phyloP scores from a whole-genome alignment of 1,140 invertebrate genomes.

The Heliconius congener region DNA sequence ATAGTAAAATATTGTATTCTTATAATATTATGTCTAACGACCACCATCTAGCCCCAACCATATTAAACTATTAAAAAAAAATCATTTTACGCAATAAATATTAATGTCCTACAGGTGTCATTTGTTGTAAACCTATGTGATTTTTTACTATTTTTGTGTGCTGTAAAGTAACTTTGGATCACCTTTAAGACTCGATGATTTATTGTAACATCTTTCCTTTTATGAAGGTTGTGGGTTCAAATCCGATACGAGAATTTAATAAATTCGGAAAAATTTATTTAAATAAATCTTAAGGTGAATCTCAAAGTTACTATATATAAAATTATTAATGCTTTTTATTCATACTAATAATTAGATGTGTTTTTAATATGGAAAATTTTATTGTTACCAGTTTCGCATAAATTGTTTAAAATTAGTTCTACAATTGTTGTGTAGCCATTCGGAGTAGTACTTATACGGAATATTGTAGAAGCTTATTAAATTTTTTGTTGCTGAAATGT shows the following conservation, averaged over 20 bases:
- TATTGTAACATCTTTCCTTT: too few relatives aligned
- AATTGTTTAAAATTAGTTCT: neutral
- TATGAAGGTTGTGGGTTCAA: too few relatives aligned
- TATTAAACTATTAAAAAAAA: neutral
- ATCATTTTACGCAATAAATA: constrained; percentile 3
- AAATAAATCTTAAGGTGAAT: neutral
- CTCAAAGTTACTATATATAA: neutral
- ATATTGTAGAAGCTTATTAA: constrained; percentile 5
- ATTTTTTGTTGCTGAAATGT: constrained; percentile 2
- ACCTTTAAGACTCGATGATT: too few relatives aligned
- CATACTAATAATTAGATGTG: neutral
- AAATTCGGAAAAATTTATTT: neutral
- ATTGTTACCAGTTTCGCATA: neutral
- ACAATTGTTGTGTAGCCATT: neutral
- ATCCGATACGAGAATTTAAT: too few relatives aligned
- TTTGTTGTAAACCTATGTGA: neutral
- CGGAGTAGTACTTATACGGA: neutral
- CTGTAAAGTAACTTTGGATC: neutral
- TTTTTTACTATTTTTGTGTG: neutral
- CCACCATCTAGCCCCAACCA: neutral
- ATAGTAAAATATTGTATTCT: neutral
- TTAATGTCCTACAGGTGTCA: neutral
- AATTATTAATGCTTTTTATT: neutral
- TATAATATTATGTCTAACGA: neutral
- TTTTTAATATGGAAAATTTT: neutral